These are phyloP conservation scores for Cynoglossus semilaevis DNA, from an alignment of 2,113 vertebrate genomes.

Conservation along the genomic window DNA sequence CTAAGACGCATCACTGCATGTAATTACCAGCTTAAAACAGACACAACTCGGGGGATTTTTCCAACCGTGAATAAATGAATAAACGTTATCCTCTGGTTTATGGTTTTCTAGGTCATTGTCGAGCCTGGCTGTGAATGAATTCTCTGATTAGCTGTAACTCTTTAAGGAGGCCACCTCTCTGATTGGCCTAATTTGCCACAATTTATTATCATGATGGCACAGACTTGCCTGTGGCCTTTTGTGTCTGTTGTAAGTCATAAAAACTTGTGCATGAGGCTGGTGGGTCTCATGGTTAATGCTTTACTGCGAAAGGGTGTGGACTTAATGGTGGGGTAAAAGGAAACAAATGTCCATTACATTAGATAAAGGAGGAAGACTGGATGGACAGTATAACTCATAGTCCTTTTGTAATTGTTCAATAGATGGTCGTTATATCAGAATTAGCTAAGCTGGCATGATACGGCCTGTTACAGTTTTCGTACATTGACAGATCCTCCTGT, in stretches of 20 bases:
- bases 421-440: no score
- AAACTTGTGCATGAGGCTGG: conserved; percentile 1
- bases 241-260: conserved; percentile 6
- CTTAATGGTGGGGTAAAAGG: conserved; percentile 17
- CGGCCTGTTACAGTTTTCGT: background rate
- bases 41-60: conserved; percentile 25
- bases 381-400: conserved; percentile 12
- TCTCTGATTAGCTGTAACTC: conserved; percentile 60
- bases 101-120: conserved; percentile 68
- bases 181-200: conserved; percentile 63
- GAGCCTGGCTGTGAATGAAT: conserved; percentile 44
- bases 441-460: conserved; percentile 2
- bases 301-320: background rate
- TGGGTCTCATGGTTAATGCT: conserved; percentile 30
- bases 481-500: conserved; percentile 12
- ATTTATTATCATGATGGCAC: conserved; percentile 62
- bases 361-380: conserved; percentile 7
- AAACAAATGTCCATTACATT: conserved; percentile 34
- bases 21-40: conserved; percentile 36
- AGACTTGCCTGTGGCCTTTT: conserved; percentile 37
- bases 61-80: conserved; percentile 42
- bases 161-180: conserved; percentile 67
- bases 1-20: background rate
- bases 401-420: conserved; percentile 14
- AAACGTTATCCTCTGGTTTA: conserved; percentile 48